Base-by-base conservation (phyloP, 2,113 vertebrate genomes). In the Alligator mississippiensis region DNA sequence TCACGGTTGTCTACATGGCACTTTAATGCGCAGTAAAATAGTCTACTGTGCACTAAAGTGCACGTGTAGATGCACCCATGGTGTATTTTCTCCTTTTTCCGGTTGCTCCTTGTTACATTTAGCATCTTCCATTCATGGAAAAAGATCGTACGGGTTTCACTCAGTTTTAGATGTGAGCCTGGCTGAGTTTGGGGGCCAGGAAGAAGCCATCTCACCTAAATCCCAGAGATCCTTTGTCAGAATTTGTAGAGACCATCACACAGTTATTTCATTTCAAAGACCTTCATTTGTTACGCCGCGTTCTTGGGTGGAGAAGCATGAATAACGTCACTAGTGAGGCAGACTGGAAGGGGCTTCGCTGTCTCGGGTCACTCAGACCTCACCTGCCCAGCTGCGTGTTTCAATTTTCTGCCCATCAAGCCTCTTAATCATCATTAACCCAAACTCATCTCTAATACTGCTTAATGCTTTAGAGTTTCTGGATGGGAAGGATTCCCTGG, bases 241-340 rank as follows among this genome's bases (percentile, higher is more conserved):
- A 57, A 84, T 94, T 82, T 27, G n/a, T n/a, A 14, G 6, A 2
- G 18, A 58, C 4, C 5, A 11, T 59, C 47, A 47, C 47, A 47
- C 70, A 47, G 70, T 74, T 74, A 74, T 47, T 22, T 74, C 19
- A 74, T 47, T 74, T 38, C 30, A 27, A 7, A 60, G 81, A 92
- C 11, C 5, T 28, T 89, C 58, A 21, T 30, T 30, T 57, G 5
- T 4, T 58, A 78, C 28, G 5, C 2, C 34, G 68, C 63, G 68
- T 5, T 3, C 88, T 21, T 34, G 38, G 0, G 0, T 1, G 34
- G 72, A 87, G 14, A 7, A 63, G 27, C 19, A 85, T 77, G 15
- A 57, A 13, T 22, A 11, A 1, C 0, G 4, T 8, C 78, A 77
- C 19, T 5, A n/a, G 47, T 0, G 18, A 25, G 8, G 13, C 12